Conservation (phyloP, 2,888 invertebrate genomes). For the Ochropleura leucogaster region DNA sequence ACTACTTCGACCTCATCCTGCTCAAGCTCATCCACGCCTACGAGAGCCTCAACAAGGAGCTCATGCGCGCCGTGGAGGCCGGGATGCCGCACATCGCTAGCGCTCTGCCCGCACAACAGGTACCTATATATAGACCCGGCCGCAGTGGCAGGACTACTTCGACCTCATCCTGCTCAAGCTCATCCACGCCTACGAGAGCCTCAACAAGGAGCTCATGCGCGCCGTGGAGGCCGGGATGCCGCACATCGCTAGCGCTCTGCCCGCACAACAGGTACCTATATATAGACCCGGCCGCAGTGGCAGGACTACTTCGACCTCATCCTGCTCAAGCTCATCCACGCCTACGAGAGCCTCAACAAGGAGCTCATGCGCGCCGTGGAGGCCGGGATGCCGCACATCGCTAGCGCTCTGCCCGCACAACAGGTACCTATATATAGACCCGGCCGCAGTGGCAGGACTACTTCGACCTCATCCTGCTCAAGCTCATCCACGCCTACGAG, state of each 20-base stretch:
- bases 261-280: constrained; percentile 94
- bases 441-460: constrained; percentile 96
- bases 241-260: constrained; percentile 94
- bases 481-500: constrained; percentile 96
- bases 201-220: constrained; percentile 94
- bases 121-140: too few species aligned
- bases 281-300: constrained; percentile 95
- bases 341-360: constrained; percentile 94
- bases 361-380: constrained; percentile 96
- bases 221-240: constrained; percentile 96
- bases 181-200: constrained; percentile 95
- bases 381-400: constrained; percentile 94
- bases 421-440: too few species aligned
- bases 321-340: constrained; percentile 96
- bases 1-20: constrained; percentile 97
- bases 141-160: constrained; percentile 96
- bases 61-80: constrained; percentile 96
- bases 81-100: constrained; percentile 94
- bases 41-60: constrained; percentile 93
- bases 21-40: constrained; percentile 97
- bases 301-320: constrained; percentile 97
- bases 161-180: constrained; percentile 97
- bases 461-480: constrained; percentile 97
- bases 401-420: constrained; percentile 95
- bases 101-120: constrained; percentile 95